Evolutionary conservation across 2,113 vertebrate species (phyloP), one percentile per base, ranked within the genome.

Genomic region (Nyctereutes procyonoides): DNA sequence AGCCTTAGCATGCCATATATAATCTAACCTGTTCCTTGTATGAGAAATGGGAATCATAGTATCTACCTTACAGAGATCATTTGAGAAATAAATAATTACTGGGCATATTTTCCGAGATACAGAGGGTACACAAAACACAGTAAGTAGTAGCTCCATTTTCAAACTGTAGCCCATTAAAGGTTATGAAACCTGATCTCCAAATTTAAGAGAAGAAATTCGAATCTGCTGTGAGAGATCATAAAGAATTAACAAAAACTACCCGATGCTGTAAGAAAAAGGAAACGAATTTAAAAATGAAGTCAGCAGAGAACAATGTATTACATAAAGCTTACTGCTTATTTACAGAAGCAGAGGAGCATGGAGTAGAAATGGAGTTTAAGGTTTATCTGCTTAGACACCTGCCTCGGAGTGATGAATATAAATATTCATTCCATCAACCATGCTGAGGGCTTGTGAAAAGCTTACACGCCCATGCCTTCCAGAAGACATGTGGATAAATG

Each of bases 191-290:
- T 51, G 43, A 93, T 55, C 86, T 88, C 55, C 69, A 84, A 82
- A 65, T 71, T 80, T 92, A 92, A 93, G 62, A 95, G 38, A 15
- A 80, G 71, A 96, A 93, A 93, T 51, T 4, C 62, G 53, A 93
- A 86, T 81, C 55, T 22, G n/a, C 85, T 38, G 0, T 43, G 38
- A 74, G 63, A 93, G 24, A 97, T 73, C 67, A 63, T 87, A 89
- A 97, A 89, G 85, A 95, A 97, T 92, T 88, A 92, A 97, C 60
- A 62, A 79, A 80, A 48, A 35, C 2, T 74, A 30, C 32, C 81
- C 22, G 2, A 53, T 58, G 48, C 20, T 38, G 1, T 63, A 84
- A 48, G 60, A 90, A 84, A 83, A 95, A 85, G 38, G 24, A 92
- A 92, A 55, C 60, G 26, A 55, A 90, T 88, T 17, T 88, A 51